Conservation (phyloP, 2,888 invertebrate genomes). For the Pristionchus japonicus region DNA sequence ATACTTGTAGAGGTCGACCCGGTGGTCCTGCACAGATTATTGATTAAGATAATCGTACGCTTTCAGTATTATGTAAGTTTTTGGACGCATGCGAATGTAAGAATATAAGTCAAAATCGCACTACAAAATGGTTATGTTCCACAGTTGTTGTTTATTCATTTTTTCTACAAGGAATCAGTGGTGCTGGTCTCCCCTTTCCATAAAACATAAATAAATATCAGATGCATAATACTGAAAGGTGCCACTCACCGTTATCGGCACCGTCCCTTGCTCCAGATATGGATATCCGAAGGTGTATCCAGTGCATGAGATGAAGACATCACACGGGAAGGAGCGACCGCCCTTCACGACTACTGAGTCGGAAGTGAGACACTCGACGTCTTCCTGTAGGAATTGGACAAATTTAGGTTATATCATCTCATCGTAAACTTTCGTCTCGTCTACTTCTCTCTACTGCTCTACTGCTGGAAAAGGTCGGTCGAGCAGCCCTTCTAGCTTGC, state of each 20-base stretch:
- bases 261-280: constrained; percentile 73
- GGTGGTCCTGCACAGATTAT: constrained; percentile 69
- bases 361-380: constrained; percentile 99
- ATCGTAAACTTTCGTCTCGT: neutral
- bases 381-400: constrained; percentile 87
- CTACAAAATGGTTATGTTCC: too few relatives aligned
- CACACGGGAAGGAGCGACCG: constrained; percentile 66
- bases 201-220: too few relatives aligned
- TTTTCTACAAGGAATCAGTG: too few relatives aligned
- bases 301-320: constrained; percentile 75
- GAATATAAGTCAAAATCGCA: too few relatives aligned
- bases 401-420: too few relatives aligned
- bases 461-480: too few relatives aligned
- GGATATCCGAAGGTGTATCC: constrained; percentile 77
- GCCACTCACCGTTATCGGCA: constrained; percentile 64
- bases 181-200: too few relatives aligned
- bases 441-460: neutral
- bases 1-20: constrained; percentile 76
- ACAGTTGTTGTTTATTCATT: too few relatives aligned
- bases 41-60: neutral
- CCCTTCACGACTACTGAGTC: constrained; percentile 88
- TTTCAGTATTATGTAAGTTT: too few relatives aligned
- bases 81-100: too few relatives aligned
- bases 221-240: too few relatives aligned
- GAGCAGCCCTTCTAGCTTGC: too few relatives aligned